Evolutionary conservation across 2,113 vertebrate species (phyloP), one percentile per base, ranked within the genome.

Genomic region (Ictalurus furcatus): DNA sequence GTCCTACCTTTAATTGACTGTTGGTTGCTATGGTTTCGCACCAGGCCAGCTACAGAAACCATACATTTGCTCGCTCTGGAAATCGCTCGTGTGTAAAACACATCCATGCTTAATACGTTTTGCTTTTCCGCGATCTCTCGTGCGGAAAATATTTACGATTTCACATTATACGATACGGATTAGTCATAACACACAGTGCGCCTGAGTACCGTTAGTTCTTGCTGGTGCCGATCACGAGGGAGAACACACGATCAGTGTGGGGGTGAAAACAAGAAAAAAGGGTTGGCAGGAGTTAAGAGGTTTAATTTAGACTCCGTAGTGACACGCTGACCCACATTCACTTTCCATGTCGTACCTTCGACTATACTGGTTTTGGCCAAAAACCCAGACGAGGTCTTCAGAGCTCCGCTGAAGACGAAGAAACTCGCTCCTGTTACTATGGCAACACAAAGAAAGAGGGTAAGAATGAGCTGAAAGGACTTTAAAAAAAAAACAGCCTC

Each of bases 361-460:
- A 99, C 98, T 40, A 99, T 99, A 95, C 98, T 99, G 93, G 98
- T 98, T 94, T 99, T 99, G 92, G 98, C 98, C 90, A 98, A 95
- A 94, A 95, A 99, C 88, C 98, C 98, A 2, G 98, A 99, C 80
- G 98, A 98, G 78, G 97, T 94, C 93, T 99, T 99, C 94, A 99
- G 94, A 93, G 98, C 98, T 8, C 98, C 98, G 61, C 98, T 99
- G 95, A 99, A 99, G 92, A 99, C 98, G 93, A 99, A 99, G 95
- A 99, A 99, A 93, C 97, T 98, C 93, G 98, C 97, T 90, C 98
- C 98, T 67, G 98, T 99, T 90, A 99, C 98, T 99, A 84, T 84
- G 40, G 30, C 58, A 84, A 84, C 80, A 59, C 81, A 84, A 84
- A 13, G 63, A 3, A 94, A 80, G 95, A 94, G 6, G 92, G 87